Evolutionary conservation across 2,113 vertebrate genomes (phyloP), one percentile per base, ranked within the genome.

Genomic region (Hassar affinis): DNA sequence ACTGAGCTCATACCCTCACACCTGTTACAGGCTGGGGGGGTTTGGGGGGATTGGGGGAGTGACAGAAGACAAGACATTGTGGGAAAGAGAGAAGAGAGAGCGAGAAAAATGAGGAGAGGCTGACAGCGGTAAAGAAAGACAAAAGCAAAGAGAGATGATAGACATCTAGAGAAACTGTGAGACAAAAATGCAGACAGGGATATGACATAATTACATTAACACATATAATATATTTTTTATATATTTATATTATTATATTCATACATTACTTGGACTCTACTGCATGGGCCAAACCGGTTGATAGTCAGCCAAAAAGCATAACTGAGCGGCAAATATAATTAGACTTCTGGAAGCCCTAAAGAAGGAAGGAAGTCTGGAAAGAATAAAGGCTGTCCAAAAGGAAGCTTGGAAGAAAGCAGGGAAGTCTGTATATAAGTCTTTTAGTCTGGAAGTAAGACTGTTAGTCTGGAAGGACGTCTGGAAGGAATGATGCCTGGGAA

Each of bases 1-100:
- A 69, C 79, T 81, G 79, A 81, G 79, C 62, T 81, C 79, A 81
- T 81, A 66, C 49, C 27, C 79, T 81, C 74, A 33, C 79, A 81
- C 79, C 79, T 81, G 79, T 81, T 69, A 35, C 51, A 17, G 51
- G 15, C 45, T 66, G 47, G 79, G 45, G 42, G 78, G 79, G 47
- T 49, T n/a, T 2, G 6, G 42, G 42, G 57, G 78, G n/a, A 30
- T 30, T 47, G 56, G 11, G 35, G 33, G 61, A 59, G n/a, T 9
- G 3, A 33, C 12, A 75, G 72, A 75, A 30, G 72, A 75, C 72
- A 75, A 75, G 72, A 75, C 72, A 75, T 51, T 75, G 74, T 77
- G 74, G 74, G 74, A 77, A 77, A 77, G 51, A 35, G 30, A 77
- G 52, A 56, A 38, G 11, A 56, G 30, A 38, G 15, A 77, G 30